Evolutionary conservation across 2,113 vertebrate species (phyloP), one percentile per base, ranked within the genome.

Genomic region (Excalfactoria chinensis): DNA sequence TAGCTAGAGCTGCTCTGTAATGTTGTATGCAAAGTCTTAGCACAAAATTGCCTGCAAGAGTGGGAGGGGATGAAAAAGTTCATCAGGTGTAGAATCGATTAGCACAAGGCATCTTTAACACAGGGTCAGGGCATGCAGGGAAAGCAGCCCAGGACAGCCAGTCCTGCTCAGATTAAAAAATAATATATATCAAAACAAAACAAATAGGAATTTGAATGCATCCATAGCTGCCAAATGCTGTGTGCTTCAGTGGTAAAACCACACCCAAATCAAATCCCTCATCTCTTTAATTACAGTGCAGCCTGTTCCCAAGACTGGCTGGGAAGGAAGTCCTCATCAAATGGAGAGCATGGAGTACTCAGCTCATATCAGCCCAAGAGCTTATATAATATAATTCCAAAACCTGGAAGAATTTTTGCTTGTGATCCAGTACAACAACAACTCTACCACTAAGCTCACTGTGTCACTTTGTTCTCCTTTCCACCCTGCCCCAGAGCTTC

Each of bases 251-350:
- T 83, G 64, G 91, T 84, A 96, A 92, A 92, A 64, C 82, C 95
- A 93, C 94, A 94, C 95, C 93, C 87, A 85, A 79, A 96, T 93
- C 94, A 94, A 94, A 89, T 88, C 72, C 78, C 84, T 91, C 82
- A 95, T 94, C 93, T 96, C 72, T 75, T 44, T 95, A 96, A 95
- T 96, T 95, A 95, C 78, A 93, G 64, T 48, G 79, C 60, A 74
- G 86, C 13, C 60, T 95, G 88, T 96, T 96, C 91, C 93, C 92
- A 96, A 93, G 86, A 73, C 86, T 83, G 74, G 86, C 84, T 95
- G 84, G 87, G 85, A 86, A 95, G 84, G 69, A 93, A 88, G 85
- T 60, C 78, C 72, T 77, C 49, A 40, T 86, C 71, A 77, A 87
- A 93, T 1, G 26, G 26, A 26, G 74, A 90, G 30, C n/a, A 35